Conservation (phyloP, 2,888 invertebrate genomes). For the Drosophila meridiana region DNA sequence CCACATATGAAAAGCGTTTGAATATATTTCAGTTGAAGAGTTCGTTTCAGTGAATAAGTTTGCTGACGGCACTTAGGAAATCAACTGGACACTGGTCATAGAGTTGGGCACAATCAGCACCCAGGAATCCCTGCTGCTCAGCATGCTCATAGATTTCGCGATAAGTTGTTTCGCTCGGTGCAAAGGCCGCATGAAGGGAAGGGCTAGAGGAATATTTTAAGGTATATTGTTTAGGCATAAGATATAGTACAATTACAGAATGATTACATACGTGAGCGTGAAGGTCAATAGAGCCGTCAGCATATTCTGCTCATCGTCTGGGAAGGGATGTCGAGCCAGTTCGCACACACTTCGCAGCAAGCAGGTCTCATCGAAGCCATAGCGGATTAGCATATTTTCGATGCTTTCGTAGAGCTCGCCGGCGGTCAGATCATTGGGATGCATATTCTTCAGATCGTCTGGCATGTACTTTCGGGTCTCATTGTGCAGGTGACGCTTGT, state of each 20-base stretch:
- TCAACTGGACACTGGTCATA: slow-evolving; percentile 73
- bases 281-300: slow-evolving; percentile 89
- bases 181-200: slow-evolving; percentile 87
- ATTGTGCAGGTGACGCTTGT: slow-evolving; percentile 47
- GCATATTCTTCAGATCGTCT: slow-evolving; percentile 27
- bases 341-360: slow-evolving; percentile 89
- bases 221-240: not conserved
- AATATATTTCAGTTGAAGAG: slow-evolving; percentile 6
- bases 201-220: slow-evolving; percentile 84
- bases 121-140: slow-evolving; percentile 74
- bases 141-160: slow-evolving; percentile 82
- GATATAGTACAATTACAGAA: not conserved
- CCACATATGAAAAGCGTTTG: not conserved
- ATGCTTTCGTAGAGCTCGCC: slow-evolving; percentile 74
- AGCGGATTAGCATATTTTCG: slow-evolving; percentile 71
- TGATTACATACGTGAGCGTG: slow-evolving; percentile 88
- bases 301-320: slow-evolving; percentile 86
- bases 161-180: slow-evolving; percentile 85
- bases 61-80: slow-evolving; percentile 65
- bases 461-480: slow-evolving; percentile 53
- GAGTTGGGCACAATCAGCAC: slow-evolving; percentile 69
- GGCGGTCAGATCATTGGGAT: slow-evolving; percentile 71
- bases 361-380: slow-evolving; percentile 88
- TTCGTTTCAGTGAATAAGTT: slow-evolving; percentile 42
- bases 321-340: slow-evolving; percentile 88